Base-by-base conservation (phyloP, 1,140 invertebrate species). In the Caenorhabditis tropicalis region DNA sequence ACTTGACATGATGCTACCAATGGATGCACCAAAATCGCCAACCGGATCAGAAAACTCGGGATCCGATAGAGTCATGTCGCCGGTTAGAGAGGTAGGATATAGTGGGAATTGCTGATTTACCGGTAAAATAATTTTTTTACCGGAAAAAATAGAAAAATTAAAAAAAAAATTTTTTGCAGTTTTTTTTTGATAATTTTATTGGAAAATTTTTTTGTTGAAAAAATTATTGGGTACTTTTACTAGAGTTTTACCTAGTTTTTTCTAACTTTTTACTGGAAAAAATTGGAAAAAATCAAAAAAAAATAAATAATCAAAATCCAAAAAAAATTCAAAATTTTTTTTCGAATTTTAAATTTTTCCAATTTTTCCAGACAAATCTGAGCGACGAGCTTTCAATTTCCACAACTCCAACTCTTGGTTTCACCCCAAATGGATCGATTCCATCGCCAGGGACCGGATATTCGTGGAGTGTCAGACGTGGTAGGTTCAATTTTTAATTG, bases 381-480 rank as follows among this genome's bases (percentile, higher is more conserved):
- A 74, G 24, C n/a, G 65, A 74, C 15, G 65, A 74, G n/a, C 36
- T 74, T 10, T 74, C 65, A 2, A 74, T 74, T 21, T 74, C 65
- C 0, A 74, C 65, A 15, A 74, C 65, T 12, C 65, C 65, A 43
- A 74, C 33, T 1, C 16, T 74, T 10, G n/a, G 36, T 1, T 74
- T 74, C 36, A 74, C 65, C 12, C 65, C 65, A 43, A 74, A 74
- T n/a, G 65, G 65, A 24, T 74, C 65, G 7, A 74, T 74, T 24
- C 65, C 65, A 74, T 74, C 65, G 15, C 65, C 65, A 9, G 65
- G 65, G 0, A 74, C 65, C 19, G 65, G 65, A 10, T 74, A 74
- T 21, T 43, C 65, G n/a, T 74, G 65, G 65, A 74, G 65, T 36
- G 43, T 74, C 10, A n/a, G 65, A 74, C 65, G 65, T 46, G 65